A percentile compares a stretch with the other conserved stretches of the same genome.
phyloP scores from a whole-genome alignment of 2,797 vertebrate species.

The Anguilla megastoma region DNA sequence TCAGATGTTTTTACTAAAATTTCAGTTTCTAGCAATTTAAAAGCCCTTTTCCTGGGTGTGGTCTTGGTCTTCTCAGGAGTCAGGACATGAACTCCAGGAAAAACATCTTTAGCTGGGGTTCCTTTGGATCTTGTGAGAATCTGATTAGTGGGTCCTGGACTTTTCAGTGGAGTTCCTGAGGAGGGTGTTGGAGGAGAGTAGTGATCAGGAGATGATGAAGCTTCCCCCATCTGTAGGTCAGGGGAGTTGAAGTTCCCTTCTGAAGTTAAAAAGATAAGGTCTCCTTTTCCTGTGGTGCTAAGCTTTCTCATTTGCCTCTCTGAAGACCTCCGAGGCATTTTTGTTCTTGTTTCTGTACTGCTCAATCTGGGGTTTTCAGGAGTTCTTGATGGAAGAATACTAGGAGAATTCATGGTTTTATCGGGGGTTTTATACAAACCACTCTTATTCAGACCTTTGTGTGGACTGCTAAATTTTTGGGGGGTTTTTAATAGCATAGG shows the following conservation, averaged over 20 bases:
- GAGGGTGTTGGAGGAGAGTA: slow-evolving; percentile 42
- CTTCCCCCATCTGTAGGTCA: neutral
- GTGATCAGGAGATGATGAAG: slow-evolving; percentile 19
- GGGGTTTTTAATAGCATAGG: slow-evolving; percentile 52
- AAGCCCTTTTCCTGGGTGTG: neutral
- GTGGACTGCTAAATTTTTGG: slow-evolving; percentile 46
- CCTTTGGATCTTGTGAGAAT: slow-evolving; percentile 62
- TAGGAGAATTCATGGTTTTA: slow-evolving; percentile 50
- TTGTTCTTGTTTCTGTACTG: slow-evolving; percentile 24
- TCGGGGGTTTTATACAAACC: slow-evolving; percentile 63
- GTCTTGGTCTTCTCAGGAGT: slow-evolving; percentile 29
- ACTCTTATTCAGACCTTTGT: slow-evolving; percentile 44
- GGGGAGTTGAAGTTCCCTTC: neutral
- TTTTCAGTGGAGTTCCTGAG: slow-evolving; percentile 44
- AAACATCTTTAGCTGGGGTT: slow-evolving; percentile 56
- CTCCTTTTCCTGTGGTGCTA: slow-evolving; percentile 47
- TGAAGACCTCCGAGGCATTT: slow-evolving; percentile 42
- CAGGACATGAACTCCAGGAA: neutral
- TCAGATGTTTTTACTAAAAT: slow-evolving; percentile 22
- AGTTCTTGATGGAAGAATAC: slow-evolving; percentile 23
- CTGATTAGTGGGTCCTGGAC: slow-evolving; percentile 47
- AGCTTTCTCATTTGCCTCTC: slow-evolving; percentile 41
- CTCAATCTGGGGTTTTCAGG: slow-evolving; percentile 20
- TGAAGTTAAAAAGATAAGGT: neutral
- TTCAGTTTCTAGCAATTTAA: slow-evolving; percentile 24